These are phyloP conservation scores for Entomobrya multifasciata DNA, from an alignment of 2,888 invertebrate species.

Conservation along the genomic window DNA sequence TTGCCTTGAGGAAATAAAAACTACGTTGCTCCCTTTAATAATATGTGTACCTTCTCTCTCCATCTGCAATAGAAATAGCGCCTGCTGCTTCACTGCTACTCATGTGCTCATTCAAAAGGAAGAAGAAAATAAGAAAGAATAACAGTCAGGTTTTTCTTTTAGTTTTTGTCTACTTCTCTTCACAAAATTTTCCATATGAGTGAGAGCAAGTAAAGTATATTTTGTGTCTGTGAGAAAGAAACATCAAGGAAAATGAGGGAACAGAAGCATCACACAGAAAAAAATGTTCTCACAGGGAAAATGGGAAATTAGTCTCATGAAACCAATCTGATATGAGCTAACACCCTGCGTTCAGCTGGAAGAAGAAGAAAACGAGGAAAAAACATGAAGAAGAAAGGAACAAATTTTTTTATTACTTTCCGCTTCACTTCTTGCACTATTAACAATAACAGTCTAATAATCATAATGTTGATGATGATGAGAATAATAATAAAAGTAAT, in stretches of 20 bases:
- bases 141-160: too few species aligned
- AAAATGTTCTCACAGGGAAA: conserved; percentile 44
- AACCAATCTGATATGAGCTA: conserved; percentile 70
- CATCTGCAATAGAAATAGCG: too few species aligned
- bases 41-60: too few species aligned
- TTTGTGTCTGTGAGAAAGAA: neutral
- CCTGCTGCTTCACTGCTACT: too few species aligned
- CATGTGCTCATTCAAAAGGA: conserved; percentile 8
- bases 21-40: neutral
- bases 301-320: conserved; percentile 76
- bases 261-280: conserved; percentile 7
- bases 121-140: conserved; percentile 1
- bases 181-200: conserved; percentile 2
- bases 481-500: conserved; percentile 19
- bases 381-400: conserved; percentile 41
- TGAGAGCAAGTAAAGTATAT: too few species aligned
- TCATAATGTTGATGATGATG: conserved; percentile 27
- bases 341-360: conserved; percentile 31
- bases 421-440: conserved; percentile 53
- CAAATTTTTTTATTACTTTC: conserved; percentile 66
- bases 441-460: conserved; percentile 61
- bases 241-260: conserved; percentile 9
- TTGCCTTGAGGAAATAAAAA: conserved; percentile 25
- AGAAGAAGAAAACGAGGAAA: neutral
- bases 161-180: too few species aligned